phyloP scores from a whole-genome alignment of 1,140 invertebrate species.

The Drosophila trapezifrons region DNA sequence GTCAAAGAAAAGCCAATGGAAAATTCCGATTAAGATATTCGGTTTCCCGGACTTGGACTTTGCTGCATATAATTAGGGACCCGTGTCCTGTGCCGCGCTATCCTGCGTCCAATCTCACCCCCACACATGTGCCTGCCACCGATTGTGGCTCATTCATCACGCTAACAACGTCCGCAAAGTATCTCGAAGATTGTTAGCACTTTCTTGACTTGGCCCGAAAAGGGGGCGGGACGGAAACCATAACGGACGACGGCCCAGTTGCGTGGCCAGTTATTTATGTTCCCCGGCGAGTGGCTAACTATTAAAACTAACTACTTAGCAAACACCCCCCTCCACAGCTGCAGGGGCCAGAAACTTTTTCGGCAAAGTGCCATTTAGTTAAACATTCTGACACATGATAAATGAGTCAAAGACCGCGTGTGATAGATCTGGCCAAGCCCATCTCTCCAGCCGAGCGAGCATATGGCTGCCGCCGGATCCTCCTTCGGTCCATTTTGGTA shows the following conservation, averaged over 20 bases:
- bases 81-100: background rate
- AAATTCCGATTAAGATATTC: conserved; percentile 39
- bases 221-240: conserved; percentile 20
- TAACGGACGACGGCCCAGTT: conserved; percentile 30
- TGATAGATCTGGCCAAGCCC: conserved; percentile 54
- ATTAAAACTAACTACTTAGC: conserved; percentile 83
- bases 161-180: conserved; percentile 66
- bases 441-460: conserved; percentile 49
- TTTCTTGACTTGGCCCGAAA: conserved; percentile 45
- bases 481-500: conserved; percentile 12
- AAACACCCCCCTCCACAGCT: conserved; percentile 46
- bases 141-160: conserved; percentile 58
- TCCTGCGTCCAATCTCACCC: conserved; percentile 1
- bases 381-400: conserved; percentile 81
- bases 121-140: conserved; percentile 4
- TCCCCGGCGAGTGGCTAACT: conserved; percentile 62
- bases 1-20: too few species aligned
- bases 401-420: conserved; percentile 67
- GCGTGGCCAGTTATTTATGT: conserved; percentile 76
- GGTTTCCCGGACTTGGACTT: conserved; percentile 2
- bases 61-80: conserved; percentile 55
- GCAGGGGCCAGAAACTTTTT: conserved; percentile 55
- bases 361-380: conserved; percentile 78
- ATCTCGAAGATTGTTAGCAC: conserved; percentile 78
- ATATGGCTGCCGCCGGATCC: conserved; percentile 53